Base-by-base conservation (phyloP, 2,888 invertebrate species). In the Tillus elongatus region DNA sequence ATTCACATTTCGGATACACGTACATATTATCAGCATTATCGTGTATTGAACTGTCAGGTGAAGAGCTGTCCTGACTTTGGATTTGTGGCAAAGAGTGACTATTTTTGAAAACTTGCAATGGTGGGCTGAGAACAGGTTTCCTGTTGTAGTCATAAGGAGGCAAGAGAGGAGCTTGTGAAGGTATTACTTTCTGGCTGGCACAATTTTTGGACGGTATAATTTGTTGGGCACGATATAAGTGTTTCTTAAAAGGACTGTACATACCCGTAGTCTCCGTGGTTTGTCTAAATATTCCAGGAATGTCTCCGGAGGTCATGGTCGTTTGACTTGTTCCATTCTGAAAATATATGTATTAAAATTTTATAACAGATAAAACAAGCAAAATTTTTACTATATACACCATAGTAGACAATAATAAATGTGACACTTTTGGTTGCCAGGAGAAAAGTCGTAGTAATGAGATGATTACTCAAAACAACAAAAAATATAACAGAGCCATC, bases 221-320 rank as follows among this genome's bases (percentile, higher is more conserved):
- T 47, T 57, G 57, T 45, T 60, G 58, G 16, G 60, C 56, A 33
- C 57, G 58, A 32, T 58, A 56, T 26, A 61, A 44, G 42, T 60
- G 58, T 43, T 61, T 61, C 52, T 59, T 61, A 30, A 63, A 47
- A 19, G 62, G 62, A 43, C 58, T 60, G 58, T 64, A 66, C 67
- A 49, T 66, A 67, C 67, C 67, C 47, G 63, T 59, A 36, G 60
- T 61, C 52, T 66, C 66, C 30, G 60, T 57, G 4, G 63, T 65
- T 49, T 66, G 66, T 3, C 65, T 57, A 43, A 66, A 67, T 36
- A 66, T 57, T 36, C 62, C 64, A 3, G 58, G 55, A 42, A 56
- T 46, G 36, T 60, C 58, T 10, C 49, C 37, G 13, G 50, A 40
- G 37, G 49, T 52, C 15, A 52, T 43, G 9, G 53, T 54, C 35